phyloP scores from a whole-genome alignment of 2,888 invertebrate species.

The Monochamus alternatus region DNA sequence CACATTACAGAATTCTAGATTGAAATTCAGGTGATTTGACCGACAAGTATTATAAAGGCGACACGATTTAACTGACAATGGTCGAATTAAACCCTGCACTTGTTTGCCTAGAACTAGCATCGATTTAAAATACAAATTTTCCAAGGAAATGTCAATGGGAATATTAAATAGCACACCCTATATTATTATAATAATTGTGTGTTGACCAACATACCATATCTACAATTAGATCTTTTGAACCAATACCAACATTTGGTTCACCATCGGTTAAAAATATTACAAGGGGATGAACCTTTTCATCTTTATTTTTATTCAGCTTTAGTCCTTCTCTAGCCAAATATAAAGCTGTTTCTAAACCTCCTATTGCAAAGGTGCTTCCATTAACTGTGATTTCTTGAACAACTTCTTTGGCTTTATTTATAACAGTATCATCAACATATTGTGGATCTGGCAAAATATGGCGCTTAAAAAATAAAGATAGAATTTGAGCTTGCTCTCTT shows the following conservation, averaged over 20 bases:
- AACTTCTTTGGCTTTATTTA: constrained; percentile 1
- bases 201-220: neutral
- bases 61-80: too few species aligned
- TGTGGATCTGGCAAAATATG: neutral
- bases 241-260: neutral
- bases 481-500: too few species aligned
- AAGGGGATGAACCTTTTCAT: constrained; percentile 3
- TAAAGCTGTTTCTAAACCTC: neutral
- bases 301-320: neutral
- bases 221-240: neutral
- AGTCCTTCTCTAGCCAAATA: neutral
- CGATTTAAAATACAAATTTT: neutral
- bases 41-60: too few species aligned
- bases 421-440: neutral
- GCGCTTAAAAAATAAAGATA: too few species aligned
- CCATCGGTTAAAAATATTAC: constrained; percentile 10
- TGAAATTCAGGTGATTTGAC: too few species aligned
- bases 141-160: neutral
- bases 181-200: neutral
- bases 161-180: too few species aligned
- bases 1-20: too few species aligned
- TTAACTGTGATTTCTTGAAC: neutral
- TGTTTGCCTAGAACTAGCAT: neutral
- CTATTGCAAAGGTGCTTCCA: constrained; percentile 7
- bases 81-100: too few species aligned